Conservation (phyloP, 2,797 vertebrate genomes). For the Bufotes viridis region DNA sequence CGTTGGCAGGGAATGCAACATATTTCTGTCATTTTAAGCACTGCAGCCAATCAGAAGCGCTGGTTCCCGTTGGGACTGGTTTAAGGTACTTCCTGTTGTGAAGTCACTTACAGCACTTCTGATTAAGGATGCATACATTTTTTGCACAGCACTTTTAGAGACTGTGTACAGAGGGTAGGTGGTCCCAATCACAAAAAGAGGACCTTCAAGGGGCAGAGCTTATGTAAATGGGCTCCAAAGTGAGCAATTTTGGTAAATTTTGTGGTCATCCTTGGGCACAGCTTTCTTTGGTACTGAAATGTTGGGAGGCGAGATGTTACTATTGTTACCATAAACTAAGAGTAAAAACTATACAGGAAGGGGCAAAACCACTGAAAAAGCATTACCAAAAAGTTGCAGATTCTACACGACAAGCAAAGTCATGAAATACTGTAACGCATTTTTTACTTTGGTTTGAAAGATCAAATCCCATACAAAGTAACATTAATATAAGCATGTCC, state of each 20-base stretch:
- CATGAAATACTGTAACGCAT: not conserved
- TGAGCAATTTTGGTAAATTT: no score
- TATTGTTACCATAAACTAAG: not conserved
- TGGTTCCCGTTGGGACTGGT: no score
- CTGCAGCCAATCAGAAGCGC: no score
- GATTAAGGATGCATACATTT: no score
- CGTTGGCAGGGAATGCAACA: no score
- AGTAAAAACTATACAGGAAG: not conserved
- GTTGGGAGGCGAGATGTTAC: not conserved
- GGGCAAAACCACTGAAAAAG: not conserved
- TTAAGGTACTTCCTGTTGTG: no score
- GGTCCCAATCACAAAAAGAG: no score
- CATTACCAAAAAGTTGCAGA: not conserved
- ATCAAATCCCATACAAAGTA: not conserved
- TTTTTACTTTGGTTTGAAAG: slow-evolving; percentile 44
- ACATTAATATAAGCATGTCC: slow-evolving; percentile 11
- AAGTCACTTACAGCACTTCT: no score
- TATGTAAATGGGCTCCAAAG: not conserved
- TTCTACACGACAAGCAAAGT: not conserved
- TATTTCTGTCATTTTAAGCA: no score
- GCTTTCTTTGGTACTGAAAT: not conserved
- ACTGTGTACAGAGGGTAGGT: no score
- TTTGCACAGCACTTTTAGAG: no score
- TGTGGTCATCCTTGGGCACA: not conserved
- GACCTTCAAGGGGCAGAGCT: not conserved